Evolutionary conservation across 2,113 vertebrate species (phyloP), one percentile per base, ranked within the genome.

Genomic region (rat (Rattus norvegicus)): DNA sequence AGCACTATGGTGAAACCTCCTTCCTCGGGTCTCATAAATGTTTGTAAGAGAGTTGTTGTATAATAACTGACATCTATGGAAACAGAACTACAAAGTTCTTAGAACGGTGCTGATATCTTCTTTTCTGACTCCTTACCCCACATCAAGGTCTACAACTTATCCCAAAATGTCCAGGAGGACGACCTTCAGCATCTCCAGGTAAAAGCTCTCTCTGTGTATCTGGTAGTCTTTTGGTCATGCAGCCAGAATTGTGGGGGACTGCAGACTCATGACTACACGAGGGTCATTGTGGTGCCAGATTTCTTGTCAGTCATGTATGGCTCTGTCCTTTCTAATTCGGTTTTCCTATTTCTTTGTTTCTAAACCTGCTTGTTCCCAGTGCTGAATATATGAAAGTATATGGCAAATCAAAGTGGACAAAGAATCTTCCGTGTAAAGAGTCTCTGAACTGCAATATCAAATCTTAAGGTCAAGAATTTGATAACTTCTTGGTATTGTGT

Each of bases 171-270:
- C 70, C 99, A 99, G 92, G 99, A 99, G 88, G 99, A 99, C 80
- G 99, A 99, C 96, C 99, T 99, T 76, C 99, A 99, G 97, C 99
- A 99, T 94, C 93, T 99, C 88, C 99, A 99, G 99, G 99, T 99
- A 98, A 97, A 3, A 75, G 20, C 59, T 26, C 3, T n/a, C 65
- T 63, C 49, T 26, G 26, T 84, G 39, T 72, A 59, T 89, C 39
- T 88, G 7, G 16, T 93, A 52, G 56, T 83, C 14, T 95, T 92
- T 43, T 17, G 19, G 91, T 80, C 24, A 73, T 28, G 5, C 17
- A 61, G 33, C 33, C 3, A 72, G 52, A 97, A 77, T 26, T 92
- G 69, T 11, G 33, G 47, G 47, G 67, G 87, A 85, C 88, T 77
- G 95, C 88, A 69, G 54, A 91, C 95, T 81, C 1, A 24, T 67